Evolutionary conservation across 2,888 invertebrate species (phyloP), one percentile per base, ranked within the genome.

Genomic region (Sisyra terminalis): DNA sequence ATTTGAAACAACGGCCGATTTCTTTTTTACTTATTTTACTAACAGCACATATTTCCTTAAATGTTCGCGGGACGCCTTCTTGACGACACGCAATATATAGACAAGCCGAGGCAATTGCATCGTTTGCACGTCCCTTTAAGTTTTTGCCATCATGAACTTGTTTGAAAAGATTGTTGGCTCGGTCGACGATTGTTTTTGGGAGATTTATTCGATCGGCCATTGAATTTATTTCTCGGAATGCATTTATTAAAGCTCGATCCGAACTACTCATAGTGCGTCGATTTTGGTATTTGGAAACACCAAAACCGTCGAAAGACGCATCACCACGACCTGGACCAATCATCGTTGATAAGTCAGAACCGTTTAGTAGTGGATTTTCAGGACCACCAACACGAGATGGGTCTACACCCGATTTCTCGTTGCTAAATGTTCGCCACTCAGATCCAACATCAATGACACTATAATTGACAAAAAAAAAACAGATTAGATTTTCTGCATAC

Each of bases 381-480:
- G 97, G 92, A 1, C 96, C 96, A 69, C 98, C 98, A 48, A 99
- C 98, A 84, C 98, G 94, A 65, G 94, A 94, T 3, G 97, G 96
- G 64, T 99, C 98, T 0, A 88, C 89, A 7, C 90, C 87, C 42
- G 84, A 81, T 57, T 94, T 96, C 59, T 99, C 98, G 61, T 97
- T 98, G 57, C 93, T 94, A 64, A 99, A 99, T 46, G 97, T 98
- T 60, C 98, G 75, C 98, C 98, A 99, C 65, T 99, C 98, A 3
- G 97, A 96, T 29, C 98, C 96, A n/a, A 99, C 98, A 65, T 99
- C 98, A 50, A 99, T 94, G 1, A 98, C 93, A 58, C 96, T 92
- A 61, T 11, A 51, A 37, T n/a, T 17, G n/a, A 3, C 7, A 24
- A 24, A 24, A n/a, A n/a, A n/a, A n/a, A n/a, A n/a, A n/a, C n/a